These are phyloP conservation scores for Microchrysa polita DNA, from an alignment of 2,888 invertebrate genomes.

Conservation along the genomic window DNA sequence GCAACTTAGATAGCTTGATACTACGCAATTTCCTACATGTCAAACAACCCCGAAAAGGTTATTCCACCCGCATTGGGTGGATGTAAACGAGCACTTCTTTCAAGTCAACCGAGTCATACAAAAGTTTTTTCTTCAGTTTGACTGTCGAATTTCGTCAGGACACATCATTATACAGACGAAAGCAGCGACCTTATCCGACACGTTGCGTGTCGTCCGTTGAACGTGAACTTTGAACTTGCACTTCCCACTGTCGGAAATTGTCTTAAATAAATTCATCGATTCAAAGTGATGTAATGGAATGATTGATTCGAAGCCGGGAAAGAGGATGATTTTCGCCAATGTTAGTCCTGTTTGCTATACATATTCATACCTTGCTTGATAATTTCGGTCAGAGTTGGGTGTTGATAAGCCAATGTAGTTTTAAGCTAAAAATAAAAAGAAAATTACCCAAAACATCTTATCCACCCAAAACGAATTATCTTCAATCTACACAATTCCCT, in stretches of 20 bases:
- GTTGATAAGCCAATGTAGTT: slow-evolving; percentile 10
- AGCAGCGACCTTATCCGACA: not conserved
- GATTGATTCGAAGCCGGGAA: not conserved
- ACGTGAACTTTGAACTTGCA: slow-evolving; percentile 1
- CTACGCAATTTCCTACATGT: not conserved
- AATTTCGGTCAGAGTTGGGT: slow-evolving; percentile 9
- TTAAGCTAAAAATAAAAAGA: slow-evolving; percentile 2
- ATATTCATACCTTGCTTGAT: not conserved
- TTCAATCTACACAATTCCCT: not conserved
- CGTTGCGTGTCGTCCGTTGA: not conserved
- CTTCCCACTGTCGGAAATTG: not conserved
- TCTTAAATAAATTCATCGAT: not conserved
- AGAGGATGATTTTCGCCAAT: not conserved
- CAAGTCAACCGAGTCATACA: not conserved
- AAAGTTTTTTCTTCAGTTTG: not conserved
- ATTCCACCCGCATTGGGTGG: slow-evolving; percentile 4
- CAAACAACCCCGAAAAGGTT: slow-evolving; percentile 7
- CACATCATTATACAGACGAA: not conserved
- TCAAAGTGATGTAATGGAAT: not conserved
- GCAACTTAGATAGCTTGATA: not conserved
- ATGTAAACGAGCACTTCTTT: not conserved
- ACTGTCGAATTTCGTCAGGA: not conserved
- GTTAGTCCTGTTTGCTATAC: not conserved
- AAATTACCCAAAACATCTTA: not conserved
- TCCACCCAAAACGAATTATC: not conserved